Conservation (phyloP, 2,797 vertebrate species). For the Champsocephalus gunnari region DNA sequence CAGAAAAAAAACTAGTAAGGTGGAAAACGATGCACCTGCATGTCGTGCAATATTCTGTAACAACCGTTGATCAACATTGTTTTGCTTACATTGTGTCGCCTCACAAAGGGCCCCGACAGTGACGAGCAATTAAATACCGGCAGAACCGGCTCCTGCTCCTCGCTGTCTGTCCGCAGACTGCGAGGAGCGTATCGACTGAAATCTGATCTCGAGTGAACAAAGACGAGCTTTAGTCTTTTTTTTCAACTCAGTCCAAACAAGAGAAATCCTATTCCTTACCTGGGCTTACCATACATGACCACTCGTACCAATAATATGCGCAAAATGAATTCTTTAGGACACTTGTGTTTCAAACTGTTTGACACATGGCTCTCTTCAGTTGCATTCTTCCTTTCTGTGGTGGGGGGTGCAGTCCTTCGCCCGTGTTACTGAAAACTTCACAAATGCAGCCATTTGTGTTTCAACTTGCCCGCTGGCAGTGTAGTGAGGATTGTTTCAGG, state of each 20-base stretch:
- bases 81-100: constrained; percentile 39
- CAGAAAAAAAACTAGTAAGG: neutral
- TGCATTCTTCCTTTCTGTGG: constrained; percentile 22
- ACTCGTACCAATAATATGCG: neutral
- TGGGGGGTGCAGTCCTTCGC: constrained; percentile 11
- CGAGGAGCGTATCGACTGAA: constrained; percentile 33
- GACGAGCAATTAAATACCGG: constrained; percentile 62
- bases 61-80: constrained; percentile 13
- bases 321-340: neutral
- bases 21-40: neutral
- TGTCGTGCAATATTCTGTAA: neutral
- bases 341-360: neutral
- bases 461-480: constrained; percentile 53
- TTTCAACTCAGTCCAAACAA: constrained; percentile 17
- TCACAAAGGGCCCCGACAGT: constrained; percentile 35
- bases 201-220: constrained; percentile 52
- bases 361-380: constrained; percentile 20
- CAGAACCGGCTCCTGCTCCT: constrained; percentile 60
- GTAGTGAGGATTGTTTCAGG: constrained; percentile 18
- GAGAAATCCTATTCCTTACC: neutral
- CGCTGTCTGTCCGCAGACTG: constrained; percentile 17
- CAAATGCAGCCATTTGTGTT: constrained; percentile 61
- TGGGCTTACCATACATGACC: neutral
- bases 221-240: constrained; percentile 21
- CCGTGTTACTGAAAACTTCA: constrained; percentile 31